Evolutionary conservation across 2,888 invertebrate genomes (phyloP).

Genomic region (Drepanosiphum platanoidis): DNA sequence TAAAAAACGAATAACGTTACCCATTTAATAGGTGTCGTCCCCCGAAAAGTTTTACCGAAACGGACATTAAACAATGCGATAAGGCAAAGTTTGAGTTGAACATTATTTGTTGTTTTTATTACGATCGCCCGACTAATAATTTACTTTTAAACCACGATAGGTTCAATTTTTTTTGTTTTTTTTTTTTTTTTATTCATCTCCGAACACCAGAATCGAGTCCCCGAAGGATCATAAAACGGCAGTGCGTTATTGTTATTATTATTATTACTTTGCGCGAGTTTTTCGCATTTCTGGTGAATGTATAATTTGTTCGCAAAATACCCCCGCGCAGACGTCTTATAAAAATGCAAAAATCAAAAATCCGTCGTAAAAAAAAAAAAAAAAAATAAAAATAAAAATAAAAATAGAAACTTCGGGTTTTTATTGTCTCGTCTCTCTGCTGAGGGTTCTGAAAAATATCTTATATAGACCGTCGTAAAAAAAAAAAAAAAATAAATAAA

Average conservation of each 20-base stretch:
- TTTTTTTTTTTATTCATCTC: slow-evolving; percentile 48
- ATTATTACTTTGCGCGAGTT: slow-evolving; percentile 28
- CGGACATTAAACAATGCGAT: slow-evolving; percentile 2
- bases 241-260: slow-evolving; percentile 32
- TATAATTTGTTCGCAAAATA: slow-evolving; percentile 35
- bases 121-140: slow-evolving; percentile 38
- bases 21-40: slow-evolving; percentile 12
- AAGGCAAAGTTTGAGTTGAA: slow-evolving; percentile 35
- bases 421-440: slow-evolving; percentile 44
- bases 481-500: slow-evolving; percentile 53
- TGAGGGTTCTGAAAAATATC: slow-evolving; percentile 43
- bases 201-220: slow-evolving; percentile 9
- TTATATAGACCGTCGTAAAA: slow-evolving; percentile 46
- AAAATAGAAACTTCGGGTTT: slow-evolving; percentile 49
- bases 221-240: slow-evolving; percentile 53
- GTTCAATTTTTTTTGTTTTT: slow-evolving; percentile 49
- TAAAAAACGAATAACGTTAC: neutral
- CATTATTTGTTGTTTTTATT: slow-evolving; percentile 42
- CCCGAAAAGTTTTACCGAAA: slow-evolving; percentile 19
- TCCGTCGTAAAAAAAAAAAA: slow-evolving; percentile 38
- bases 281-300: slow-evolving; percentile 31
- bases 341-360: slow-evolving; percentile 59
- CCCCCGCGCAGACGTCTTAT: slow-evolving; percentile 29
- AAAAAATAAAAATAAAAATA: neutral
- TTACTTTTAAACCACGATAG: slow-evolving; percentile 48